Conservation (phyloP, 2,113 vertebrate species). For the Actenoides hombroni region DNA sequence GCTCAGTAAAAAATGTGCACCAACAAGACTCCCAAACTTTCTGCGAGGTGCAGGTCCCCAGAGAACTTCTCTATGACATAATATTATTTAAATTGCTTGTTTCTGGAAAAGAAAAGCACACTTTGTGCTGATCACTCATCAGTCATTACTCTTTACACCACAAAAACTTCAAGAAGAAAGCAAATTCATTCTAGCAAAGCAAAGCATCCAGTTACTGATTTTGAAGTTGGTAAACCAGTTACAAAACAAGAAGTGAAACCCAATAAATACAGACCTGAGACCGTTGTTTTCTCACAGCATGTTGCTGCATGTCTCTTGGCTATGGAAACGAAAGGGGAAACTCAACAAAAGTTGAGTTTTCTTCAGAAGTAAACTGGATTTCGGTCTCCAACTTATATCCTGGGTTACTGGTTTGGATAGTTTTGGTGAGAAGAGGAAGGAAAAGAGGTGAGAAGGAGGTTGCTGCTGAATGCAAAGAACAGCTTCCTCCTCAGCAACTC, state of each 20-base stretch:
- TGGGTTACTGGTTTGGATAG: background rate
- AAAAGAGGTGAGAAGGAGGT: background rate
- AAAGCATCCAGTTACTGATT: background rate
- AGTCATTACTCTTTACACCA: background rate
- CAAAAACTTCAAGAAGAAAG: background rate
- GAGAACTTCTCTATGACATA: background rate
- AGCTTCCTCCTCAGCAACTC: background rate
- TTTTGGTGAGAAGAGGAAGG: background rate
- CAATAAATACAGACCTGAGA: background rate
- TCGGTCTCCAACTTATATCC: background rate
- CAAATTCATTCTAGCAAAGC: background rate
- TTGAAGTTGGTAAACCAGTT: background rate
- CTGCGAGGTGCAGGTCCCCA: background rate
- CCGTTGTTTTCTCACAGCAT: background rate
- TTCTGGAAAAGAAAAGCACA: background rate
- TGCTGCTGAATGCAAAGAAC: background rate
- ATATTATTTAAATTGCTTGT: background rate
- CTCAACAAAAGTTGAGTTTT: background rate
- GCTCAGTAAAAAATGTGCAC: background rate
- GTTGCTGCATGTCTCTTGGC: background rate
- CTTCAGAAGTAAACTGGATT: background rate
- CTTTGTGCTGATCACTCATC: background rate
- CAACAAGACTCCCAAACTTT: background rate
- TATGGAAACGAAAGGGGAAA: background rate
- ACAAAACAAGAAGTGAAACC: background rate